Evolutionary conservation across 30 jellyfish, hydroid and myxozoan genomes (phyloP), one percentile per base, ranked within the genome.

Genomic region (Pelagia noctiluca): DNA sequence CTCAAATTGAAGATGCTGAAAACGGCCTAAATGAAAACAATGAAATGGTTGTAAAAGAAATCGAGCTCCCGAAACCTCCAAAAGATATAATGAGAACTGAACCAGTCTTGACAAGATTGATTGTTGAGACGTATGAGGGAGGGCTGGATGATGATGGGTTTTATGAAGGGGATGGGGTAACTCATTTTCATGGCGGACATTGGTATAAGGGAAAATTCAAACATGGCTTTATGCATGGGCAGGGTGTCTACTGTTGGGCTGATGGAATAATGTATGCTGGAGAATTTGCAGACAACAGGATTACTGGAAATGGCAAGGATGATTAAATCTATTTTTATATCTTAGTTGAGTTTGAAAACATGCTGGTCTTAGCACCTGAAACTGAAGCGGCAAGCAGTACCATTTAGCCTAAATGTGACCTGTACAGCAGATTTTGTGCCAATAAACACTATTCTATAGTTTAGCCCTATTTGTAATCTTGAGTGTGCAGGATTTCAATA

Each of bases 241-340:
- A 86, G 52, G 99, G 99, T 1, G 87, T 73, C 7, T 84, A 73
- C 37, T 63, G 80, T 23, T 94, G 99, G 99, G 78, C 96, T 3
- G 92, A 89, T 79, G 97, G 97, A 16, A 83, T 87, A 10, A 53
- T 71, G 46, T 94, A 67, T 74, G 76, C 78, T 65, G 99, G 99
- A 21, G 97, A 89, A 16, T 88, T 94, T 34, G 42, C 25, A 16
- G 66, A 74, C 34, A 94, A 94, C 52, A 71, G 18, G 0, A 72
- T 89, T 1, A 63, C 82, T 19, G 99, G 99, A 49, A 94, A 30
- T 38, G 99, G 99, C 85, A 48, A 29, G 81, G 21, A 47, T 0
- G 11, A 48, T 48, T n/a, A 11, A 48, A 13, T 48, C 62, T n/a
- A 13, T 11, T 11, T n/a, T n/a, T 48, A 48, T n/a, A 11, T 11